Percentiles rank a stretch among this genome's conserved stretches.
Conservation (phyloP, 2,888 invertebrate genomes). For the Rhamphomyia laevipes region DNA sequence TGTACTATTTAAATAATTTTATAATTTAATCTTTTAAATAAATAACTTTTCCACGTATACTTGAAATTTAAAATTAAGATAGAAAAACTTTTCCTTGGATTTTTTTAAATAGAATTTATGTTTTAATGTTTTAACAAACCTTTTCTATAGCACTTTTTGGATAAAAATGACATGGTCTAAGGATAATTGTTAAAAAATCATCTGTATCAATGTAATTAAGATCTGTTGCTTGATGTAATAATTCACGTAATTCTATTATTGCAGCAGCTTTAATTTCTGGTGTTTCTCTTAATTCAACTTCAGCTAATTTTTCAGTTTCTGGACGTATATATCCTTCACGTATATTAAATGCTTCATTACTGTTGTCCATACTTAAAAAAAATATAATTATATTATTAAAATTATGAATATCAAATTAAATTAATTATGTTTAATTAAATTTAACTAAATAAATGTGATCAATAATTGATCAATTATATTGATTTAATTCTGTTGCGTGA, state of each 20-base stretch:
- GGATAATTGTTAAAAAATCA: constrained; percentile 62
- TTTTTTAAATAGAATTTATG: not conserved
- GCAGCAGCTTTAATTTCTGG: constrained; percentile 54
- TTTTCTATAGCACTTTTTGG: constrained; percentile 67
- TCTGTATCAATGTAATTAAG: constrained; percentile 61
- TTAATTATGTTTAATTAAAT: no score
- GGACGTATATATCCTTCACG: constrained; percentile 47
- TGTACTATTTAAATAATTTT: no score
- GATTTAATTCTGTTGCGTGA: no score
- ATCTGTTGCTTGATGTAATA: constrained; percentile 55
- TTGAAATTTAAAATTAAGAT: no score
- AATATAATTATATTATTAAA: not conserved
- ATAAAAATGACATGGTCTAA: constrained; percentile 74
- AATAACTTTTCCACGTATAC: no score
- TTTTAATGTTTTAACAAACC: constrained; percentile 36
- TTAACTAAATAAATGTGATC: no score
- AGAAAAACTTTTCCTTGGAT: no score
- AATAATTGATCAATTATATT: no score
- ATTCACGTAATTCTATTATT: constrained; percentile 45
- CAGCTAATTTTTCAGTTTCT: constrained; percentile 47
- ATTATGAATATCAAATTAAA: no score
- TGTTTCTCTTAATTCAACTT: constrained; percentile 55
- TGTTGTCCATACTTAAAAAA: constrained; percentile 28
- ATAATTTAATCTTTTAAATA: no score
- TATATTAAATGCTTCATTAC: constrained; percentile 42